Conservation (phyloP, 2,113 vertebrate genomes). For the Epinephelus lanceolatus region DNA sequence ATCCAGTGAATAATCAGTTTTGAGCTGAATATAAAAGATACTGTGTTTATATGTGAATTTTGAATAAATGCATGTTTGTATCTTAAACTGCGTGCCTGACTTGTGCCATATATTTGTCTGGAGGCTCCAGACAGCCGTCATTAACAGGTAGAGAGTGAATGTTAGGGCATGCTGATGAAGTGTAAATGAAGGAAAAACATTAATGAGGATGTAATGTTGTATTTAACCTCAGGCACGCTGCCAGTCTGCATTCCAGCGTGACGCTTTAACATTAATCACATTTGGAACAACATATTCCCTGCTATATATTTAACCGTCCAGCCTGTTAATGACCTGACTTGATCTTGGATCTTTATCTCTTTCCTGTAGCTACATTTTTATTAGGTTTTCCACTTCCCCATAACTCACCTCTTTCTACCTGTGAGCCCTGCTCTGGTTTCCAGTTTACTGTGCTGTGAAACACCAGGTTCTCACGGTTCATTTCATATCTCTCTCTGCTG, state of each 20-base stretch:
- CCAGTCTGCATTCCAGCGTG: conserved; percentile 59
- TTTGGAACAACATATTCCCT: not conserved
- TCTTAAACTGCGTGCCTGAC: not conserved
- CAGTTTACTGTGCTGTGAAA: not conserved
- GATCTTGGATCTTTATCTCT: not conserved
- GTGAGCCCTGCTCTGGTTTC: not conserved
- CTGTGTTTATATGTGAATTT: not conserved
- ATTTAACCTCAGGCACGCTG: conserved; percentile 41
- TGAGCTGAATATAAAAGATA: not conserved
- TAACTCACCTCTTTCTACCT: not conserved
- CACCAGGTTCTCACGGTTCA: not conserved
- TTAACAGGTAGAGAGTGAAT: not conserved
- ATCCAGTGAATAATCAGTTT: not conserved
- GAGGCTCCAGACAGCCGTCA: not conserved
- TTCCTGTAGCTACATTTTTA: not conserved
- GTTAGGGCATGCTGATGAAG: not conserved
- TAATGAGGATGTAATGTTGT: conserved; percentile 11
- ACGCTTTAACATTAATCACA: not conserved
- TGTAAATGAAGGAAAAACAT: not conserved
- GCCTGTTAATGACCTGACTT: not conserved
- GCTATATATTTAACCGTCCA: not conserved
- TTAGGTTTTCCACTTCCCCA: not conserved
- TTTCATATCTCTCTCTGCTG: not conserved
- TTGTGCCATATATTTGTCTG: not conserved
- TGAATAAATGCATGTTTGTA: conserved; percentile 28